Evolutionary conservation across 2,888 invertebrate species (phyloP), one percentile per base, ranked within the genome.

Genomic region (Sesia bembeciformis): DNA sequence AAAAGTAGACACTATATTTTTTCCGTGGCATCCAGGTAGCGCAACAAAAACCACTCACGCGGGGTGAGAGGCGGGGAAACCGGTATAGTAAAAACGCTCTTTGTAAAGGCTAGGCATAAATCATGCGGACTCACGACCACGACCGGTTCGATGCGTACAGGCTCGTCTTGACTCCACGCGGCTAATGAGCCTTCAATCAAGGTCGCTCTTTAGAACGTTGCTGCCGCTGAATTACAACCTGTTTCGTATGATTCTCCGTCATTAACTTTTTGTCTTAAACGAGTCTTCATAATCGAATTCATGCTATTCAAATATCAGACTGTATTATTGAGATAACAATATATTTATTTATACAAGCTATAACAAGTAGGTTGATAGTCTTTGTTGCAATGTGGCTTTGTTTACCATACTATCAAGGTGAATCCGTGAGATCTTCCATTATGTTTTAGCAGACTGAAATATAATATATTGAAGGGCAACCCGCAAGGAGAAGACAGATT

Each of bases 181-280:
- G 70, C 78, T 85, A 85, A 87, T 85, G 84, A 84, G 82, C 77
- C 83, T 85, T 85, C 85, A 86, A 87, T 88, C 87, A 86, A 88
- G 87, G 86, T 84, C 84, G 23, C 23, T 23, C 68, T 67, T 74
- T 65, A 70, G 66, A 72, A 72, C 71, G 67, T 68, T 62, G 68
- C 68, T 63, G 68, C 66, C 61, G 67, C 69, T 72, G 71, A 78
- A 74, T 78, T 78, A 76, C 71, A 73, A 65, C 63, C 64, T 60
- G 65, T 63, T 69, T 68, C 67, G 64, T 62, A 63, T 58, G 52
- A 57, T 49, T 51, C 23, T 23, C 23, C 23, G 23, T 23, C 23
- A 23, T 23, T 23, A 23, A 23, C 23, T 23, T 23, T 23, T 23
- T 23, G 23, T 23, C 23, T 23, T 23, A 23, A 23, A 23, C 23